Base-by-base conservation (phyloP, 1,140 invertebrate genomes). In the Camponotus floridanus region DNA sequence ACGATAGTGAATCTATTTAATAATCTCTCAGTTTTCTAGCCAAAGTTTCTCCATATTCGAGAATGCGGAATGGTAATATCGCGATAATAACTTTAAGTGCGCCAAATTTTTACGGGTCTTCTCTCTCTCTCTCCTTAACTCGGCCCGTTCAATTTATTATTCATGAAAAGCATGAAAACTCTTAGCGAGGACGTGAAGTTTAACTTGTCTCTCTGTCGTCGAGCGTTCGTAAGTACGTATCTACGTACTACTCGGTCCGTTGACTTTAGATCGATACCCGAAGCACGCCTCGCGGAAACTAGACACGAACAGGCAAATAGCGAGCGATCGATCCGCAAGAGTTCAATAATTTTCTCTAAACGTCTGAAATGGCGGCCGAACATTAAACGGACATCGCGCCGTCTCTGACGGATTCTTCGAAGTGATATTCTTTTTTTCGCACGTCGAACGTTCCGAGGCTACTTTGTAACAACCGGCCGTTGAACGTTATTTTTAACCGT, bases 291-390 rank as follows among this genome's bases (percentile, higher is more conserved):
- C 61, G 59, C 48, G 18, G 48, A 81, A 67, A 71, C 83, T 88
- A 88, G 86, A 89, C 87, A 85, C 88, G 73, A 84, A 86, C 88
- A 73, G 68, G 84, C 33, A 76, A 88, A 78, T 88, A 83, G 88
- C 62, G 21, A 55, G 59, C 73, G 85, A 71, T 70, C 36, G 67
- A 71, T 64, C 65, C 76, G 86, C 70, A 83, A 90, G 90, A 93
- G 92, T 86, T 87, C 89, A 86, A 92, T 92, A 93, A 93, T 93
- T 93, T 92, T 81, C 91, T 92, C 91, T 92, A 93, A 93, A 93
- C 89, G 89, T 39, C 39, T 89, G 85, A 88, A 91, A 91, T 89
- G 88, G 92, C 92, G 91, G 87, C 87, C 73, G 88, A 81, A 88
- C 86, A 88, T 86, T 86, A 89, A 88, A 89, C 85, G 57, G 21